These are phyloP conservation scores for Hippoglossus stenolepis DNA, from an alignment of 2,113 vertebrate genomes.

Conservation along the genomic window DNA sequence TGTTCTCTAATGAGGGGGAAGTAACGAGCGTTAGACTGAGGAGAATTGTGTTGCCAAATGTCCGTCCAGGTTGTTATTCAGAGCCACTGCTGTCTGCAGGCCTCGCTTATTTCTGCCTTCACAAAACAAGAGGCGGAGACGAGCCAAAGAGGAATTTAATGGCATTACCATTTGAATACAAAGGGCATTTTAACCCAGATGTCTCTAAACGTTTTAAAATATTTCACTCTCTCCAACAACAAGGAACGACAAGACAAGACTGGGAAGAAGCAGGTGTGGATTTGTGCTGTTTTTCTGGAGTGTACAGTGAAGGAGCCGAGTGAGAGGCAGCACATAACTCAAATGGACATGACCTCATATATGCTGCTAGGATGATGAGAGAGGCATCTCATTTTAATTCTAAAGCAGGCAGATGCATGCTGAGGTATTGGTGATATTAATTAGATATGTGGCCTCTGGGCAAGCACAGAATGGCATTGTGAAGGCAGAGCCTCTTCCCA, in stretches of 20 bases:
- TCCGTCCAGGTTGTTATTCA: constrained; percentile 82
- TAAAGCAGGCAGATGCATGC: constrained; percentile 55
- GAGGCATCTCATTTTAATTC: constrained; percentile 68
- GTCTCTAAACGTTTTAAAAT: constrained; percentile 68
- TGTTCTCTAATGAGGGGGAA: constrained; percentile 83
- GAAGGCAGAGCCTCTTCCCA: constrained; percentile 35
- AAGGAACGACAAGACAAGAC: constrained; percentile 36
- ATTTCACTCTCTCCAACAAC: constrained; percentile 54
- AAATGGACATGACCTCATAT: constrained; percentile 49
- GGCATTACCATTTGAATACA: constrained; percentile 82
- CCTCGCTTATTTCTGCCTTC: constrained; percentile 63
- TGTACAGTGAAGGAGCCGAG: constrained; percentile 30
- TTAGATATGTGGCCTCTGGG: constrained; percentile 68
- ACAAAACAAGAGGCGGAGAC: constrained; percentile 73
- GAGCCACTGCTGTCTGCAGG: constrained; percentile 64
- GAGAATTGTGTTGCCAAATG: constrained; percentile 81
- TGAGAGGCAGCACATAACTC: constrained; percentile 50
- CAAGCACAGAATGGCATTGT: constrained; percentile 49
- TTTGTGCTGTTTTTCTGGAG: constrained; percentile 27
- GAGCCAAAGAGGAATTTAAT: constrained; percentile 70
- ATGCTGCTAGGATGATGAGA: constrained; percentile 30
- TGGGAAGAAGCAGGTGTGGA: constrained; percentile 35
- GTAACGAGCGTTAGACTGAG: constrained; percentile 76
- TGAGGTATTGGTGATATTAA: constrained; percentile 73
- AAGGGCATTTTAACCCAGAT: constrained; percentile 73